Conservation (phyloP, 2,113 vertebrate species). For the Lathamus discolor region DNA sequence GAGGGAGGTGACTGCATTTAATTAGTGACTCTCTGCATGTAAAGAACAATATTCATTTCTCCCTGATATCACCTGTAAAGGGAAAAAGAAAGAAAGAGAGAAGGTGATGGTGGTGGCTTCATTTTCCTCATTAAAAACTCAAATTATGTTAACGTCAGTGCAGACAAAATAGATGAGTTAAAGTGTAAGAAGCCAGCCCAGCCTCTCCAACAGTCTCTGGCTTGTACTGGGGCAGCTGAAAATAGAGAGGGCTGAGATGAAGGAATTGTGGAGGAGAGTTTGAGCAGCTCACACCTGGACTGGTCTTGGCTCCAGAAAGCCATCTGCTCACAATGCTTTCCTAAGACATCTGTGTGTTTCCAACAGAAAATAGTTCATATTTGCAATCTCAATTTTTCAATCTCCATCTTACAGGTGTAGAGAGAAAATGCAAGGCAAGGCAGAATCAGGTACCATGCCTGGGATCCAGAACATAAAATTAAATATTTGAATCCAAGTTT, state of each 20-base stretch:
- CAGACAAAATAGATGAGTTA: neutral
- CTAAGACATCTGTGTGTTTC: neutral
- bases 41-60: neutral
- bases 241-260: neutral
- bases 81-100: neutral
- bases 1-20: neutral
- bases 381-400: neutral
- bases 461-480: neutral
- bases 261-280: neutral
- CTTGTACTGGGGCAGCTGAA: neutral
- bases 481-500: neutral
- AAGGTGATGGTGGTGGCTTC: neutral
- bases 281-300: neutral
- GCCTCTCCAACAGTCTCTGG: neutral
- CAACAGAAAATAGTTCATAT: neutral
- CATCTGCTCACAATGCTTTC: neutral
- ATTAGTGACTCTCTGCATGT: neutral
- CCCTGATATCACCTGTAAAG: neutral
- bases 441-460: neutral
- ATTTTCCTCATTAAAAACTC: neutral
- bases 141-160: neutral
- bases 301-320: neutral
- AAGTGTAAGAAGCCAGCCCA: neutral
- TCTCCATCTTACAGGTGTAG: neutral
- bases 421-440: neutral